Percentiles rank a stretch among this genome's conserved stretches.
Conservation (phyloP, 2,797 vertebrate genomes). For the Poeciliopsis turneri region DNA sequence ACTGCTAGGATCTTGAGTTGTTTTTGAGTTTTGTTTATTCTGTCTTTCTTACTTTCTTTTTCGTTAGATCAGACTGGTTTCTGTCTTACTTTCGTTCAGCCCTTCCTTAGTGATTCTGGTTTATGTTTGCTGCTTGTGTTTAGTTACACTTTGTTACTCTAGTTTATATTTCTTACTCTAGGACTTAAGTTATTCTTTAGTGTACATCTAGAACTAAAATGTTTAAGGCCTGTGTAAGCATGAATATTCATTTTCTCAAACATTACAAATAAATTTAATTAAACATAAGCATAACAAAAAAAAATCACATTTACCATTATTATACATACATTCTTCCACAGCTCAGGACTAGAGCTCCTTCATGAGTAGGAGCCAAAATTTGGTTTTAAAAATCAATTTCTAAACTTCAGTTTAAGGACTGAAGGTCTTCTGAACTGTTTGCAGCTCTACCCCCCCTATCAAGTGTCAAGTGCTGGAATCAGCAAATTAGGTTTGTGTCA, state of each 20-base stretch:
- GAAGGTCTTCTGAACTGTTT: slow-evolving; percentile 2
- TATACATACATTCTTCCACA: not conserved
- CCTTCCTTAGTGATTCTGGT: too few relatives aligned
- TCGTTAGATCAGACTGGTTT: too few relatives aligned
- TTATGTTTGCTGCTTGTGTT: too few relatives aligned
- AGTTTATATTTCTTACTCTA: too few relatives aligned
- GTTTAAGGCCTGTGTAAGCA: not conserved
- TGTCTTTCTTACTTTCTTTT: too few relatives aligned
- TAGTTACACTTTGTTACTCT: too few relatives aligned
- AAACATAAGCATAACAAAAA: not conserved
- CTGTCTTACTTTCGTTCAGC: too few relatives aligned
- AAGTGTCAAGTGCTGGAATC: not conserved
- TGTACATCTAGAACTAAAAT: not conserved
- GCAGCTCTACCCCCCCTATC: not conserved
- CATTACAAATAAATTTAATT: not conserved
- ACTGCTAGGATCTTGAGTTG: not conserved
- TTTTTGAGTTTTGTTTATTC: too few relatives aligned
- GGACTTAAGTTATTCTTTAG: too few relatives aligned
- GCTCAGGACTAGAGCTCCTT: not conserved
- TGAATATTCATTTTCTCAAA: not conserved
- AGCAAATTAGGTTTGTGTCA: slow-evolving; percentile 1
- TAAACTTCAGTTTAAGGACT: not conserved
- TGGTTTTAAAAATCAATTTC: not conserved
- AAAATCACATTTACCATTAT: not conserved
- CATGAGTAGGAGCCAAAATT: not conserved